Percentiles rank a stretch among this genome's conserved stretches.
These are phyloP conservation scores for Halesus radiatus DNA, from an alignment of 1,140 invertebrate genomes.

Conservation along the genomic window DNA sequence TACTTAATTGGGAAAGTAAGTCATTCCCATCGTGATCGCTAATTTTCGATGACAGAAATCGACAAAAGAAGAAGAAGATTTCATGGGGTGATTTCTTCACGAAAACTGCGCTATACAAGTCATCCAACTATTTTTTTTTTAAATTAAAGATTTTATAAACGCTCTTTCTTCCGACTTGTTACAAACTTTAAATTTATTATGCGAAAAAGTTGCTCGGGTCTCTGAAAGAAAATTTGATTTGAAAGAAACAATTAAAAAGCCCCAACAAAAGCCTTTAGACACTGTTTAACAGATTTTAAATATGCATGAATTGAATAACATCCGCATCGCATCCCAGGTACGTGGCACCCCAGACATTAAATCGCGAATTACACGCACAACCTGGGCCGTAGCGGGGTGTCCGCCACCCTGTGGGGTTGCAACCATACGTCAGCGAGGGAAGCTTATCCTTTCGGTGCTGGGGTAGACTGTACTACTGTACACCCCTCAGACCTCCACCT, in stretches of 20 bases:
- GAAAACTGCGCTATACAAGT: too few relatives aligned
- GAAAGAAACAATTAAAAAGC: not conserved
- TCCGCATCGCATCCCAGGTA: conserved; percentile 33
- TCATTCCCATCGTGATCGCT: too few relatives aligned
- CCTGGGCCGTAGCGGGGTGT: conserved; percentile 43
- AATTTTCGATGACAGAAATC: too few relatives aligned
- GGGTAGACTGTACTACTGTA: not conserved
- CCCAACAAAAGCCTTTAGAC: not conserved
- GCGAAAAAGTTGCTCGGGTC: too few relatives aligned
- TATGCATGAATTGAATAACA: conserved; percentile 9
- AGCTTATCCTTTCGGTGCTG: conserved; percentile 26
- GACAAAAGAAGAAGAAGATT: too few relatives aligned
- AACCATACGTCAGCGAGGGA: not conserved
- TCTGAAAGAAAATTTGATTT: too few relatives aligned
- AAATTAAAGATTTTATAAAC: too few relatives aligned
- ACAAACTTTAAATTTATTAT: too few relatives aligned
- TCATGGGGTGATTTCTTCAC: too few relatives aligned
- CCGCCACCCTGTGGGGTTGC: conserved; percentile 21
- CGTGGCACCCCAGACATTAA: conserved; percentile 26
- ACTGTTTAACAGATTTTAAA: conserved; percentile 15
- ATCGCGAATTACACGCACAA: conserved; percentile 53
- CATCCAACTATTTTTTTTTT: too few relatives aligned
- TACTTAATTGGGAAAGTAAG: too few relatives aligned
- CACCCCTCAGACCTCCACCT: not conserved
- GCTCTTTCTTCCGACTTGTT: too few relatives aligned